Evolutionary conservation across 2,113 vertebrate species (phyloP).

Genomic region (Cheirogaleus medius): DNA sequence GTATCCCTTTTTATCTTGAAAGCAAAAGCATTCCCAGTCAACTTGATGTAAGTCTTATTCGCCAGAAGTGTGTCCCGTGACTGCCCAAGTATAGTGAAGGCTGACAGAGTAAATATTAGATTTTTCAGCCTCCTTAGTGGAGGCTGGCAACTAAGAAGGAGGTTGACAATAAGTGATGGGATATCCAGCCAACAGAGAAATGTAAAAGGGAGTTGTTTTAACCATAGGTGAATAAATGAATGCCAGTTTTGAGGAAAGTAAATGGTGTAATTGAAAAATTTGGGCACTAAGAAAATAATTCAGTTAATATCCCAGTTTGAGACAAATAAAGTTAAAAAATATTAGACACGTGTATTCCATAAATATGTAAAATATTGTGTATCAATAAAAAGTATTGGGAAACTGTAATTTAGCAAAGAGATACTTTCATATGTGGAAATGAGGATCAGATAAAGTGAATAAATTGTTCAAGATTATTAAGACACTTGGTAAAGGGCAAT

Average conservation of each 20-base stretch:
- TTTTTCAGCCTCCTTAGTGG: not conserved
- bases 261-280: not conserved
- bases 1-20: not conserved
- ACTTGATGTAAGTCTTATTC: not conserved
- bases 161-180: not conserved
- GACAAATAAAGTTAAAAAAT: not conserved
- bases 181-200: not conserved
- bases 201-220: not conserved
- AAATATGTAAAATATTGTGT: no score
- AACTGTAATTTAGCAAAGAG: not conserved
- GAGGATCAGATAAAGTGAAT: not conserved
- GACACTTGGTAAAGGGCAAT: not conserved
- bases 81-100: not conserved
- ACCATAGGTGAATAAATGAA: not conserved
- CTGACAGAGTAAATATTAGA: not conserved
- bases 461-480: not conserved
- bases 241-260: not conserved
- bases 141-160: not conserved
- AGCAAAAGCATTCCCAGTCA: not conserved
- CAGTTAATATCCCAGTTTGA: not conserved
- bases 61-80: not conserved
- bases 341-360: not conserved
- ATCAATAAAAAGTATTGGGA: not conserved
- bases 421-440: not conserved
- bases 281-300: not conserved